A percentile compares a stretch with the other conserved stretches of the same genome.
These are phyloP conservation scores for Pseudomugil gertrudae DNA, from an alignment of 2,797 vertebrate species.

Conservation along the genomic window DNA sequence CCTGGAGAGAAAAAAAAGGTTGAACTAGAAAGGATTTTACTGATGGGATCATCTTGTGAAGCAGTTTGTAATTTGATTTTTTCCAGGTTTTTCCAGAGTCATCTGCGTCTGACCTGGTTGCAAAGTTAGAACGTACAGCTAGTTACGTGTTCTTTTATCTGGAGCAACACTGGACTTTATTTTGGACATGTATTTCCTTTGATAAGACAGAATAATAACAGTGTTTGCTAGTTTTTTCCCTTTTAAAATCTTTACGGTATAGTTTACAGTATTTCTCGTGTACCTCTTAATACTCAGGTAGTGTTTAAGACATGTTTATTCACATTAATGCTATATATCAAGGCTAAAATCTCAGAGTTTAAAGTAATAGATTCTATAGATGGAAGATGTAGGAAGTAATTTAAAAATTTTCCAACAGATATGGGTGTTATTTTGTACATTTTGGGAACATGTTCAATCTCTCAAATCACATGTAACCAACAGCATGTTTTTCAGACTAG, in stretches of 20 bases:
- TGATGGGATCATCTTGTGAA: constrained; percentile 2
- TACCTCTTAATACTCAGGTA: constrained; percentile 61
- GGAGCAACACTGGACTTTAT: constrained; percentile 40
- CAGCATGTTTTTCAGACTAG: constrained; percentile 1
- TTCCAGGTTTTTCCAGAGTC: constrained; percentile 8
- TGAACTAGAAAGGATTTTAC: constrained; percentile 7
- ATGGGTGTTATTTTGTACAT: background rate
- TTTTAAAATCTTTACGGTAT: constrained; percentile 22
- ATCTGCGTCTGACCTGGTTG: background rate
- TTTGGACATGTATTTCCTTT: constrained; percentile 44
- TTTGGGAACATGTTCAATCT: background rate
- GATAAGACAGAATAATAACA: constrained; percentile 22
- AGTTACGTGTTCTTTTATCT: constrained; percentile 36
- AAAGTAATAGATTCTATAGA: constrained; percentile 1
- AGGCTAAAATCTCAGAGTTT: background rate
- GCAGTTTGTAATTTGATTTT: too few relatives aligned
- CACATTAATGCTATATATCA: background rate
- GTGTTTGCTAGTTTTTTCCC: constrained; percentile 22
- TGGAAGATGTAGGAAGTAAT: constrained; percentile 2
- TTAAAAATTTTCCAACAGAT: background rate
- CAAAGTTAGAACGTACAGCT: constrained; percentile 6
- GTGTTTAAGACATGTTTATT: constrained; percentile 13
- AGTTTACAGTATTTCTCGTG: constrained; percentile 57
- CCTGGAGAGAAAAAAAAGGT: constrained; percentile 1
- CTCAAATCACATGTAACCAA: background rate